Base-by-base conservation (phyloP, 2,888 invertebrate genomes). In the Hofmannophila pseudospretella region DNA sequence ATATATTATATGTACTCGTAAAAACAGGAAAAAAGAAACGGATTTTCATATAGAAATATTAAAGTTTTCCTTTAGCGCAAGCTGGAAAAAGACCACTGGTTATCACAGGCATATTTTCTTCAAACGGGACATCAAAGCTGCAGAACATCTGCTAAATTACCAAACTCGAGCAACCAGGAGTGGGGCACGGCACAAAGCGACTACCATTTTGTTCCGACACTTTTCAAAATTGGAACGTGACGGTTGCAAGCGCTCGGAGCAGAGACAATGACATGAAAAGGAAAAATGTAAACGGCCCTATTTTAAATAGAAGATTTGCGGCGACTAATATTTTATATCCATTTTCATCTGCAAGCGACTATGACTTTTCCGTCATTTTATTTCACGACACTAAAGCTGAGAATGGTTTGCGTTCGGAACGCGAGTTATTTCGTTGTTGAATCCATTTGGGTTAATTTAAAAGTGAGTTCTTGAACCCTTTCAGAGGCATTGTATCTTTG, bases 391-490 rank as follows among this genome's bases (percentile, higher is more conserved):
- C 12, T 61, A 76, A 47, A 49, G 71, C 53, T 47, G 53, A 63
- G 39, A 72, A 51, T 79, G n/a, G 67, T 42, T 35, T 70, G 72
- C 7, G 27, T 26, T 36, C 43, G 35, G 26, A 26, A 9, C 22
- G 50, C 38, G 57, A 49, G 55, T 68, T 82, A 54, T 33, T 68
- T 47, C 73, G 49, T 78, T 82, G 44, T 55, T 41, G 51, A 57
- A 58, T 53, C 64, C 48, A 45, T 44, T 51, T 62, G 56, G 73
- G 79, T 85, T 86, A 86, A 86, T 86, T 85, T 85, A 85, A 86
- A 86, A 86, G 84, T 85, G 81, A 84, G 86, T 84, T 86, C 84
- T 86, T 86, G 86, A 86, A 86, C 86, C 86, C 86, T 86, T 86
- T 86, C 85, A 84, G 84, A 84, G 82, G 86, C 77, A 86, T 86